phyloP scores from a whole-genome alignment of 2,888 invertebrate species.

The Priocnemis perturbator region DNA sequence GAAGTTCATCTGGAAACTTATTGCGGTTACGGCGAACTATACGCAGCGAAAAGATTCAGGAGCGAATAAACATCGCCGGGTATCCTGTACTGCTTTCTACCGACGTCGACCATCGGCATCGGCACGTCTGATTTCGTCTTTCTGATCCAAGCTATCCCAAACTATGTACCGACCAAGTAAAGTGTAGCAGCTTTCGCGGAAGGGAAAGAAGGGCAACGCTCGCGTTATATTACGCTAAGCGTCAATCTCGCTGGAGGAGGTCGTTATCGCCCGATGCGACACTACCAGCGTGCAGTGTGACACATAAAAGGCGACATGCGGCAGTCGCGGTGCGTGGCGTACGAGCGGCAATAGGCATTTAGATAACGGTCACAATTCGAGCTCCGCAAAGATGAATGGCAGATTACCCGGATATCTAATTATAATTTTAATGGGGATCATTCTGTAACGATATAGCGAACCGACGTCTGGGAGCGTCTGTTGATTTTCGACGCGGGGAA shows the following conservation, averaged over 20 bases:
- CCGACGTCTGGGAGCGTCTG: too few species aligned
- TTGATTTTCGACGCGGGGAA: slow-evolving; percentile 30
- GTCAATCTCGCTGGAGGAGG: background rate
- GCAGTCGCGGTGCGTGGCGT: background rate
- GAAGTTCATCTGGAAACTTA: slow-evolving; percentile 9
- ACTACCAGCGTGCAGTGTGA: background rate
- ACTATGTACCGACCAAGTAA: background rate
- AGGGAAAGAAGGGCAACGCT: slow-evolving; percentile 11
- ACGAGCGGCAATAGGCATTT: slow-evolving; percentile 47
- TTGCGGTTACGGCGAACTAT: slow-evolving; percentile 3
- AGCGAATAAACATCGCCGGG: slow-evolving; percentile 17
- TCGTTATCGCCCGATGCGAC: slow-evolving; percentile 12
- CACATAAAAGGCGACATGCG: background rate
- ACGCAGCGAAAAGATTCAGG: background rate
- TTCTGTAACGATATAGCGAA: too few species aligned
- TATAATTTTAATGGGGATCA: slow-evolving; percentile 50
- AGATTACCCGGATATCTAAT: slow-evolving; percentile 53
- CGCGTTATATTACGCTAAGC: background rate
- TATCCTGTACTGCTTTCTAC: background rate
- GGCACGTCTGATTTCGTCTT: too few species aligned
- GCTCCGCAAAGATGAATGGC: slow-evolving; percentile 44
- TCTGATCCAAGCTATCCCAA: too few species aligned
- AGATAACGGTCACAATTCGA: slow-evolving; percentile 54
- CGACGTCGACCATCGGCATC: too few species aligned
- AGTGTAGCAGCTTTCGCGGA: background rate